Percentiles rank a stretch among this genome's conserved stretches.
Conservation (phyloP, 2,113 vertebrate genomes). For the Python bivittatus region DNA sequence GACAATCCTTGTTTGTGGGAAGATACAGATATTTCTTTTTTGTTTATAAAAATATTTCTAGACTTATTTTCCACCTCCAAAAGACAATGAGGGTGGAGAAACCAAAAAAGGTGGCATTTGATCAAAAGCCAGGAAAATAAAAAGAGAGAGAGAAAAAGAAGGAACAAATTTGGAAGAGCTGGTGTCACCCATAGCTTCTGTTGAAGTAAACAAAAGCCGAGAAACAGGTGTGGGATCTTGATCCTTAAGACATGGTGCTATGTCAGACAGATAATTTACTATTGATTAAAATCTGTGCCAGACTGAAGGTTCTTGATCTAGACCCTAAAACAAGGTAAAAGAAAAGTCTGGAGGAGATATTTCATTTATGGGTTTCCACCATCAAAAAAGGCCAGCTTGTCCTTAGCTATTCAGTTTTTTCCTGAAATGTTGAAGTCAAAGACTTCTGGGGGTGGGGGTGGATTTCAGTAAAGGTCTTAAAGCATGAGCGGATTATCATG, state of each 20-base stretch:
- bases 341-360: too few relatives aligned
- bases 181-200: background rate
- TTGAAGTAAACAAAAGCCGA: background rate
- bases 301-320: background rate
- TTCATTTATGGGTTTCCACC: background rate
- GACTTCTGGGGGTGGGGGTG: background rate
- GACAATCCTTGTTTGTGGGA: background rate
- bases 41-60: background rate
- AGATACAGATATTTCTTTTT: background rate
- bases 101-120: background rate
- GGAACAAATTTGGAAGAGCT: background rate
- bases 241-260: background rate
- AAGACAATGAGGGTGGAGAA: background rate
- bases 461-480: background rate
- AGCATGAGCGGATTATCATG: background rate
- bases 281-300: background rate
- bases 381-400: background rate
- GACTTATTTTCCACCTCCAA: background rate
- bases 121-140: too few relatives aligned
- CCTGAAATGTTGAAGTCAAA: background rate
- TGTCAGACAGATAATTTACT: background rate
- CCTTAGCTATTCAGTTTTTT: background rate
- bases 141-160: too few relatives aligned
- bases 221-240: background rate
- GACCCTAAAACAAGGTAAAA: background rate